Conservation (phyloP, 2,888 invertebrate genomes). For the Rutpela maculata region DNA sequence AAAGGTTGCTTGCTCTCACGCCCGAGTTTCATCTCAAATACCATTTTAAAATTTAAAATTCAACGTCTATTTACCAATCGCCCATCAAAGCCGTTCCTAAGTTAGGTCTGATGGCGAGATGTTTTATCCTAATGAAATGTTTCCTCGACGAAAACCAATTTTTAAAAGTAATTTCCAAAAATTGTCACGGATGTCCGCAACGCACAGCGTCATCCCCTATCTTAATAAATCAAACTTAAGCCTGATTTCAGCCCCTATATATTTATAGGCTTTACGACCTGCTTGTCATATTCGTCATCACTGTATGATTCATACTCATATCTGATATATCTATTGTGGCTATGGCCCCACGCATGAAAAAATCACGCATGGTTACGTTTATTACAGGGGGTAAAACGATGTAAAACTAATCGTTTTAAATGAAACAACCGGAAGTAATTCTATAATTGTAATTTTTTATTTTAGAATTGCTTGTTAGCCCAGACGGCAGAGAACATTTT, state of each 20-base stretch:
- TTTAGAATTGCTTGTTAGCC: background rate
- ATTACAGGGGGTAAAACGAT: background rate
- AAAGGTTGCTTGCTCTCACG: no score
- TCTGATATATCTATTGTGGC: slow-evolving; percentile 27
- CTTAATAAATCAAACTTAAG: slow-evolving; percentile 62
- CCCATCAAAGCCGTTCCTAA: slow-evolving; percentile 6
- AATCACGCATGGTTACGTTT: slow-evolving; percentile 11
- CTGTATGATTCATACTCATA: slow-evolving; percentile 58
- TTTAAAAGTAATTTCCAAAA: slow-evolving; percentile 37
- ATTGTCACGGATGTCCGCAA: slow-evolving; percentile 32
- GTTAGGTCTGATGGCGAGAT: background rate
- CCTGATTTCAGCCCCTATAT: slow-evolving; percentile 61
- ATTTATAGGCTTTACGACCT: slow-evolving; percentile 58
- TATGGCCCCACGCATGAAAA: slow-evolving; percentile 16
- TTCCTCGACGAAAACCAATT: slow-evolving; percentile 31
- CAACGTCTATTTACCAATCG: background rate
- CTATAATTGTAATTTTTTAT: slow-evolving; percentile 9
- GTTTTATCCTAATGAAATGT: slow-evolving; percentile 22
- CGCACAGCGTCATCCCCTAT: slow-evolving; percentile 1
- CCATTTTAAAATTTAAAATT: background rate
- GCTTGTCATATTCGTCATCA: slow-evolving; percentile 59
- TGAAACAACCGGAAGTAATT: background rate
- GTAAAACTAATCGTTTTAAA: slow-evolving; percentile 2
- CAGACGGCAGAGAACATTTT: no score
- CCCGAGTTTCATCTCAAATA: background rate